Evolutionary conservation across 2,888 invertebrate genomes (phyloP), one percentile per base, ranked within the genome.

Genomic region (Macaria notata): DNA sequence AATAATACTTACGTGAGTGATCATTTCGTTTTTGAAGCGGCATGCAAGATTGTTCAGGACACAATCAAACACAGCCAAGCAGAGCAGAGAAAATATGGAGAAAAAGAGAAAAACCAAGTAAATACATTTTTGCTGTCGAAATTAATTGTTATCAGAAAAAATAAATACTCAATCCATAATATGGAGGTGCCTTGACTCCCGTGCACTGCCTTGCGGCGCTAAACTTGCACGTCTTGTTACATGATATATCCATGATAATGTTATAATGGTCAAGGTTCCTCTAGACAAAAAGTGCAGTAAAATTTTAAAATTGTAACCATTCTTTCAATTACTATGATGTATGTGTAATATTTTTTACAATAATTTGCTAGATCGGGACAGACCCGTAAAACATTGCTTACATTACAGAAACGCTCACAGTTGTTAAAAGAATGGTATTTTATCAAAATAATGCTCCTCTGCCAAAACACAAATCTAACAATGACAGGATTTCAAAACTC

Each of bases 11-110:
- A 94, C 94, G 94, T 94, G 94, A 94, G 94, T 92, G 92, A 93
- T 92, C 89, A 89, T 92, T 93, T 94, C 93, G 93, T 92, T 92
- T 93, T 94, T 93, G 94, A 94, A 94, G 94, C 94, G 92, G 94
- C 94, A 94, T 94, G 94, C 94, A 92, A 93, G 92, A 93, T 94
- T 94, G 94, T 94, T 94, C 93, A 93, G 94, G 94, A 94, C 93
- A 94, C 94, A 94, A 94, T 94, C 94, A 95, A 94, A 94, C 94
- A 94, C 94, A 94, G 94, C 93, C 94, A 95, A 95, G 95, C 95
- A 95, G 95, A 95, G 95, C 94, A 94, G 94, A 94, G 94, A 94
- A 94, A 93, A 93, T 93, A 94, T 94, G 93, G 92, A 94, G 93
- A 94, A 94, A 89, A 94, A 94, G 93, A 94, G 93, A 94, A 94